These are phyloP conservation scores for Notarius quadriscutis DNA, from an alignment of 2,113 vertebrate species.

Conservation along the genomic window DNA sequence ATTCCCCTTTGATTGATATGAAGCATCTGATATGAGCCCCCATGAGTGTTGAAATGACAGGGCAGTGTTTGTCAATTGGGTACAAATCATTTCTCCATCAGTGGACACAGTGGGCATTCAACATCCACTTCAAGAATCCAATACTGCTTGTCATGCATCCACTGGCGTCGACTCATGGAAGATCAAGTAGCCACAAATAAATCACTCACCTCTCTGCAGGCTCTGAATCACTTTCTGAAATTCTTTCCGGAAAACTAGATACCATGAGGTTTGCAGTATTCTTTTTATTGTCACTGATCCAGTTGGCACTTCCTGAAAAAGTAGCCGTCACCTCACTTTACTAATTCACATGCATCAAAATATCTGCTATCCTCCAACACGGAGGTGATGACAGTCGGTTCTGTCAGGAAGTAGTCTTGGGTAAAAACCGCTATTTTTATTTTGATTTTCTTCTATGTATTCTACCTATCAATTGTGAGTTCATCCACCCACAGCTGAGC, in stretches of 20 bases:
- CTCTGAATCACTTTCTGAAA: conserved; percentile 3
- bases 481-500: not conserved
- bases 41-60: not conserved
- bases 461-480: not conserved
- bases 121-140: conserved; percentile 30
- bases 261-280: not conserved
- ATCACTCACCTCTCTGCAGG: conserved; percentile 13
- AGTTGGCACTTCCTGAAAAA: conserved; percentile 10
- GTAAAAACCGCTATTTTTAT: conserved; percentile 14
- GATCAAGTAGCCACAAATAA: not conserved
- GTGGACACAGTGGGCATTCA: conserved; percentile 20
- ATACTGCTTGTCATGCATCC: not conserved
- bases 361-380: not conserved
- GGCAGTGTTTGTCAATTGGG: conserved; percentile 27
- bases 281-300: not conserved
- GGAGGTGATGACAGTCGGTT: not conserved
- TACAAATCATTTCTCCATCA: conserved; percentile 28
- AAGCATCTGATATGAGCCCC: not conserved
- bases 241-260: not conserved
- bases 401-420: not conserved
- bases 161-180: conserved; percentile 17
- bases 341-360: not conserved
- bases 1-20: conserved; percentile 2
- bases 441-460: not conserved
- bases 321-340: conserved; percentile 8